phyloP scores from a whole-genome alignment of 64 coral and sea anemone species.

The Pachyseris speciosa region DNA sequence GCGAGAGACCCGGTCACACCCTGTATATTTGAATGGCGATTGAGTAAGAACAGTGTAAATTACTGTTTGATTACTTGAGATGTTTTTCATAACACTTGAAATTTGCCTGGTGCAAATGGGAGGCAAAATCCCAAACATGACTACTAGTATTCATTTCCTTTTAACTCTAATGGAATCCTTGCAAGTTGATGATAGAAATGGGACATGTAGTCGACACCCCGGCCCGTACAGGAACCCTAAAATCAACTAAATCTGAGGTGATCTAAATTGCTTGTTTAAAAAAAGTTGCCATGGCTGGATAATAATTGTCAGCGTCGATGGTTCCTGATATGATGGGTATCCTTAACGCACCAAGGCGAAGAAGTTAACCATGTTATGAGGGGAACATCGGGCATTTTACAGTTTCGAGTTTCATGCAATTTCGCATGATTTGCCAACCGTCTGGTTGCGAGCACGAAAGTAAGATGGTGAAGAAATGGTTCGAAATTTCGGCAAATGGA shows the following conservation, averaged over 20 bases:
- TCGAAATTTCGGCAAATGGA: background rate
- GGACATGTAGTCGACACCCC: background rate
- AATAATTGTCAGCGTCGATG: background rate
- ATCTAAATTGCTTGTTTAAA: background rate
- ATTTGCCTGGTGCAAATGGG: background rate
- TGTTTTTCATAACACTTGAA: background rate
- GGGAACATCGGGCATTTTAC: background rate
- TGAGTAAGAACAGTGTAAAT: background rate
- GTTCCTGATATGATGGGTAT: background rate
- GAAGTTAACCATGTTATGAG: background rate
- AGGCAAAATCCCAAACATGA: background rate
- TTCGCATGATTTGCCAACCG: background rate
- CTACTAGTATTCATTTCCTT: background rate
- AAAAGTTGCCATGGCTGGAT: background rate
- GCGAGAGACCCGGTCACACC: background rate
- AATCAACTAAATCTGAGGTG: background rate
- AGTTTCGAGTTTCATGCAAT: slow-evolving; percentile 24
- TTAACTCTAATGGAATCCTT: background rate
- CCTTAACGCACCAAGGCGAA: background rate
- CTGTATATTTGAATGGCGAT: background rate
- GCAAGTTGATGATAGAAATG: background rate
- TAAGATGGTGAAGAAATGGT: background rate
- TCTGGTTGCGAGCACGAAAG: slow-evolving; percentile 26
- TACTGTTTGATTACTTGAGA: background rate
- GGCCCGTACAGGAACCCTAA: background rate